phyloP scores from a whole-genome alignment of 2,113 vertebrate species.

The Bujurquina vittata region DNA sequence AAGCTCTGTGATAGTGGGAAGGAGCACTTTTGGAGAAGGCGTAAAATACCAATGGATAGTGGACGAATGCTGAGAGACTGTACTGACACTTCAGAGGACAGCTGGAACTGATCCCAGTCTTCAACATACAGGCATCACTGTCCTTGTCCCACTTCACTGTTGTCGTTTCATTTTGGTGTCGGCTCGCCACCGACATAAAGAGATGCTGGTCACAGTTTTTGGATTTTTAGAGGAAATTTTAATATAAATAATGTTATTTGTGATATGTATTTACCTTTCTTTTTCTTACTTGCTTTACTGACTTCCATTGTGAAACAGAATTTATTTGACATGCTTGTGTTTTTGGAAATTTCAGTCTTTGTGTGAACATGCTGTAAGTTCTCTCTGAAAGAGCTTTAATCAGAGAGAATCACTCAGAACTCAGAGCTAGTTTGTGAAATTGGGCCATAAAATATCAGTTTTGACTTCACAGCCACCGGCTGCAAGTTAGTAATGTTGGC shows the following conservation, averaged over 20 bases:
- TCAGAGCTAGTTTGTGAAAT: neutral
- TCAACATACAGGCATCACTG: constrained; percentile 13
- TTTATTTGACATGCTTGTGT: constrained; percentile 17
- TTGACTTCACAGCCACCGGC: neutral
- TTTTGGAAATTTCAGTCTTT: constrained; percentile 44
- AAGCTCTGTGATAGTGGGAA: constrained; percentile 5
- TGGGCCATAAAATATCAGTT: neutral
- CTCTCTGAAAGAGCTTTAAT: neutral
- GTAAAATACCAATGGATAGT: neutral
- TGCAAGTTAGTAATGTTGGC: neutral
- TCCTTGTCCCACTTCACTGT: constrained; percentile 19
- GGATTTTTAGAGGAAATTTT: constrained; percentile 58
- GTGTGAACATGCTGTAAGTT: constrained; percentile 1
- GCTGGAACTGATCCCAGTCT: constrained; percentile 30
- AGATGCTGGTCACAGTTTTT: constrained; percentile 31
- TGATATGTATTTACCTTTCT: constrained; percentile 47
- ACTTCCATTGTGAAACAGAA: constrained; percentile 19
- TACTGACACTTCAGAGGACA: constrained; percentile 11
- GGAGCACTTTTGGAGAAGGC: neutral
- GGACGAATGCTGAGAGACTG: constrained; percentile 17
- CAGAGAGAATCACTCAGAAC: neutral
- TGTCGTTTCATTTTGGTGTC: constrained; percentile 12
- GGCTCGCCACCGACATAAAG: constrained; percentile 13
- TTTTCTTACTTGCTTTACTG: constrained; percentile 50
- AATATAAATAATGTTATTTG: constrained; percentile 69